phyloP scores from a whole-genome alignment of 1,140 invertebrate genomes.

The Pachypeltis micranthus region DNA sequence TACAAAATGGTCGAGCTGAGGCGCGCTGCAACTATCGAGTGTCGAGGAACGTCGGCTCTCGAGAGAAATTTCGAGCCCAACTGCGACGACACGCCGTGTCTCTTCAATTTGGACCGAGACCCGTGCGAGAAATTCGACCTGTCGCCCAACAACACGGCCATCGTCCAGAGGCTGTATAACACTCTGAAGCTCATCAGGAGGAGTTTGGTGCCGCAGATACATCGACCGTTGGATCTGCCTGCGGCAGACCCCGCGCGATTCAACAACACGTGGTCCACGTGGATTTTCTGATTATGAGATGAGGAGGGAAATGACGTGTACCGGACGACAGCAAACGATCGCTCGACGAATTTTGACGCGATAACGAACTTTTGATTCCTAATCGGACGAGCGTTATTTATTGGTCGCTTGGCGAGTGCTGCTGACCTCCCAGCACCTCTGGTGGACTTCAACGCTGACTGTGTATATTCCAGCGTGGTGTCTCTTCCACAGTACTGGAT shows the following conservation, averaged over 20 bases:
- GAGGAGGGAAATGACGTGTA: no score
- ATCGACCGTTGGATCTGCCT: slow-evolving; percentile 33
- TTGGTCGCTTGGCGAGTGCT: no score
- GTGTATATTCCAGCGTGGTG: no score
- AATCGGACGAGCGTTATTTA: no score
- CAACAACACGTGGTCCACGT: slow-evolving; percentile 40
- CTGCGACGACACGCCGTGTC: slow-evolving; percentile 37
- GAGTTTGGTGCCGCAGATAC: slow-evolving; percentile 32
- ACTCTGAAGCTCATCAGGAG: slow-evolving; percentile 34
- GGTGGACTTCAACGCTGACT: no score
- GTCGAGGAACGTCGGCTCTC: slow-evolving; percentile 19
- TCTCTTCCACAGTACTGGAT: no score
- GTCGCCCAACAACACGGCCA: slow-evolving; percentile 34
- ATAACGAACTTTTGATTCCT: no score
- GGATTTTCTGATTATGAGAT: slow-evolving; percentile 28
- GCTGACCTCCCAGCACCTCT: no score
- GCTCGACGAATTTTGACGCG: no score
- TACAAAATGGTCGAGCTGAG: slow-evolving; percentile 22
- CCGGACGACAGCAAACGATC: no score
- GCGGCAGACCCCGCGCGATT: slow-evolving; percentile 36
- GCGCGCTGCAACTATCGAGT: slow-evolving; percentile 34
- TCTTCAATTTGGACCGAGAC: slow-evolving; percentile 51
- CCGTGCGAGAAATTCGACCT: slow-evolving; percentile 55
- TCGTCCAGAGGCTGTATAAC: slow-evolving; percentile 34
- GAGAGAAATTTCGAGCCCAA: slow-evolving; percentile 9